These are phyloP conservation scores for Phyllostomus discolor DNA, from an alignment of 2,113 vertebrate species.

Conservation along the genomic window DNA sequence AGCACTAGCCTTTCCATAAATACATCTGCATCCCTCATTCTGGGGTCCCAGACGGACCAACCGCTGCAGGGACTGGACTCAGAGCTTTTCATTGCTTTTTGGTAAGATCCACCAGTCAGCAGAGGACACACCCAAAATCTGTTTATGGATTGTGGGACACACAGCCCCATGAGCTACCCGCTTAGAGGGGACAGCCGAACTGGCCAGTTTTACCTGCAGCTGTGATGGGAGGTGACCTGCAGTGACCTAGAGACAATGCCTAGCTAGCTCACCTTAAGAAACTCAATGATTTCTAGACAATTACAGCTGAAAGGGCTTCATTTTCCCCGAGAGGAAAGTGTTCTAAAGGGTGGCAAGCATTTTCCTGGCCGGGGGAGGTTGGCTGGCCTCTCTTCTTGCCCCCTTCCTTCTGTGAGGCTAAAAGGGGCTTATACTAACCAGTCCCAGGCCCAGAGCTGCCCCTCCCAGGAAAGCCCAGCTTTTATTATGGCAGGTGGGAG, in stretches of 20 bases:
- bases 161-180: neutral
- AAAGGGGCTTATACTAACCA: no score
- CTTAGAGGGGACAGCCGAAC: neutral
- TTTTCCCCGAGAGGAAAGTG: neutral
- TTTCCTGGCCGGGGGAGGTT: neutral
- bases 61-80: neutral
- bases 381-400: neutral
- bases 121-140: neutral
- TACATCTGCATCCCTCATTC: neutral
- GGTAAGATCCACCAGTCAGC: neutral
- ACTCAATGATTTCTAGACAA: neutral
- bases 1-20: neutral
- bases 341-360: neutral
- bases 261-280: neutral
- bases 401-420: neutral
- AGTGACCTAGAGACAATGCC: neutral
- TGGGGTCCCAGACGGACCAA: neutral
- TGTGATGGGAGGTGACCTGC: neutral
- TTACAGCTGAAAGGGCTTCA: neutral
- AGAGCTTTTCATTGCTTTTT: neutral
- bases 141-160: neutral
- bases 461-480: neutral
- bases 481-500: neutral
- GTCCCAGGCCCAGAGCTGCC: neutral
- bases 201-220: neutral